Evolutionary conservation across 1,140 invertebrate genomes (phyloP), one percentile per base, ranked within the genome.

Genomic region (Caenorhabditis latens): DNA sequence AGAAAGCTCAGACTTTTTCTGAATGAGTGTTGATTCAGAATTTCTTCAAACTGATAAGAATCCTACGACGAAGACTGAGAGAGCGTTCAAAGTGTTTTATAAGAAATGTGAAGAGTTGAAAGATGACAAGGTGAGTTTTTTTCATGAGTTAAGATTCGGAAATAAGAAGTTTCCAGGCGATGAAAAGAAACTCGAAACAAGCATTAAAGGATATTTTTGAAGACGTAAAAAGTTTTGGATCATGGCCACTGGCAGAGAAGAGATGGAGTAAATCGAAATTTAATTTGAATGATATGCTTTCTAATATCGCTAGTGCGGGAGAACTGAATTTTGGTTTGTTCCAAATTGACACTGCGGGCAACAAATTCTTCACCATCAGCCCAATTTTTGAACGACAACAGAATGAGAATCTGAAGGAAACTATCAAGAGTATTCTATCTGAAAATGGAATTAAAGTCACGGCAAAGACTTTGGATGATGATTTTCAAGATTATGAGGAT

Each of bases 211-310:
- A 71, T 4, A 46, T 71, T 19, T 19, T 71, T 8, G 14, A 16
- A 1, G 65, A 71, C 46, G 19, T 71, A 11, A 6, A 71, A 42
- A 5, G 11, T 8, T 16, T 71, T 24, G 65, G 65, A 8, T 16
- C 65, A 19, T 71, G 65, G 65, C 65, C 65, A 43, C 6, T 71
- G 13, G 11, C 8, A 4, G 40, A 71, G 0, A 4, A 13, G 19
- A 71, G 46, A 4, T 71, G 65, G 65, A 21, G 43, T 19, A 40
- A 67, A 46, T 43, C 32, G 13, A 67, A 67, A 67, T 67, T 67
- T 14, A 40, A 67, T 43, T 21, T 71, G 65, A 71, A 71, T 71
- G 65, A 19, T 71, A 14, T 40, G 7, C 7, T 40, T 14, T 2
- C 9, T 71, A 61, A 61, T 61, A 9, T 21, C 32, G 32, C 32